Base-by-base conservation (phyloP, 2,113 vertebrate species). In the Proteles cristata region DNA sequence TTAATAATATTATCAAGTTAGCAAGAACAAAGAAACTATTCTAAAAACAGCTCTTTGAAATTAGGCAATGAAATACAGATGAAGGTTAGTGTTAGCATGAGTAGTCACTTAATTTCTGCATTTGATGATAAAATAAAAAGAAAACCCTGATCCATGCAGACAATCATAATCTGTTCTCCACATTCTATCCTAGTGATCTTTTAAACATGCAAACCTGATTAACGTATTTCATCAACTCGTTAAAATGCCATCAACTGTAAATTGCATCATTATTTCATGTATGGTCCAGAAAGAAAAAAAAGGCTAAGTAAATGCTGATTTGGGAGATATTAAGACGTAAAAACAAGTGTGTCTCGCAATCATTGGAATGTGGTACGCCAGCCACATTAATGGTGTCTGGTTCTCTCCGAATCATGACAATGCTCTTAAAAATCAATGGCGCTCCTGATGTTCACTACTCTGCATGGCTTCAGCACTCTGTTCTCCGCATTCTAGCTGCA, bases 271-370 rank as follows among this genome's bases (percentile, higher is more conserved):
- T 85, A 65, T 79, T 95, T 94, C 81, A 81, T 14, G 63, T 65
- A 65, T n/a, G 55, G 50, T 53, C 35, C 73, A 85, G 83, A 82
- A 86, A 81, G 61, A 90, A 87, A 90, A 96, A 88, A 92, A 86
- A 58, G 26, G 43, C 23, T 48, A 76, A 31, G 43, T 55, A 48
- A 65, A 77, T 43, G 90, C 91, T 83, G 50, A 76, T 90, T 89
- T 58, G 77, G 69, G 80, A 43, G 66, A 81, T 55, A 55, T 26
- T 39, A 88, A 94, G 43, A 65, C 9, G n/a, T 8, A 65, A 55
- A 93, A 87, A 48, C 53, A 61, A n/a, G 16, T 9, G 12, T 58
- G 16, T 69, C 76, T 83, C 15, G 28, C 65, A 71, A 69, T 89
- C 89, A 53, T 2, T 45, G 58, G 85, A 33, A 74, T 45, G 35